Percentiles rank a stretch among this genome's conserved stretches.
Evolutionary conservation across 2,888 invertebrate species (phyloP).

Genomic region (Sthenelais limicola): DNA sequence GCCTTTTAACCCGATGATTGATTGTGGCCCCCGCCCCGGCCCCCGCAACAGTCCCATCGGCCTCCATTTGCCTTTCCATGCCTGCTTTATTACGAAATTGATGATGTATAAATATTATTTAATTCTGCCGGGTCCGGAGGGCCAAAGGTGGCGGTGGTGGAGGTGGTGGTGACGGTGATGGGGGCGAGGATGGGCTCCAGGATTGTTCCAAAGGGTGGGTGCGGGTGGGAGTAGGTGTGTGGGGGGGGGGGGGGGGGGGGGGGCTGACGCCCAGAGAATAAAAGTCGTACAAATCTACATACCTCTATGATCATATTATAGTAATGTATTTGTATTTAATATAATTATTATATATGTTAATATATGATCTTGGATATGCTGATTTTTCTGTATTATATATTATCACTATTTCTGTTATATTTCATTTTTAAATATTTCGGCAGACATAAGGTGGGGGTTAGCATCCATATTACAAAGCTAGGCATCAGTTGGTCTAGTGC

Average conservation of each 20-base stretch:
- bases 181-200: not conserved
- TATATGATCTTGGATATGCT: too few relatives aligned
- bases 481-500: too few relatives aligned
- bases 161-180: not conserved
- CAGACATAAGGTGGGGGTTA: too few relatives aligned
- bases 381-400: too few relatives aligned
- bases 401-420: too few relatives aligned
- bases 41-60: constrained; percentile 21
- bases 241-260: constrained; percentile 7
- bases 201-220: not conserved
- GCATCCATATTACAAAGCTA: too few relatives aligned
- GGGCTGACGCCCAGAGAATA: too few relatives aligned
- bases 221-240: constrained; percentile 4
- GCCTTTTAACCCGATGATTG: constrained; percentile 28
- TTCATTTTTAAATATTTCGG: too few relatives aligned
- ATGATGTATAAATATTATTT: constrained; percentile 39
- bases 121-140: constrained; percentile 18
- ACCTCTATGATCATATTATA: too few relatives aligned
- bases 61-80: constrained; percentile 35
- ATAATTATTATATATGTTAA: too few relatives aligned
- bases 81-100: constrained; percentile 39
- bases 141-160: constrained; percentile 3
- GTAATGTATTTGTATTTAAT: too few relatives aligned
- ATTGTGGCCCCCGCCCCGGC: constrained; percentile 2
- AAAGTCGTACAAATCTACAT: too few relatives aligned